These are phyloP conservation scores for Drosophila subquinaria DNA, from an alignment of 2,888 invertebrate species.

Conservation along the genomic window DNA sequence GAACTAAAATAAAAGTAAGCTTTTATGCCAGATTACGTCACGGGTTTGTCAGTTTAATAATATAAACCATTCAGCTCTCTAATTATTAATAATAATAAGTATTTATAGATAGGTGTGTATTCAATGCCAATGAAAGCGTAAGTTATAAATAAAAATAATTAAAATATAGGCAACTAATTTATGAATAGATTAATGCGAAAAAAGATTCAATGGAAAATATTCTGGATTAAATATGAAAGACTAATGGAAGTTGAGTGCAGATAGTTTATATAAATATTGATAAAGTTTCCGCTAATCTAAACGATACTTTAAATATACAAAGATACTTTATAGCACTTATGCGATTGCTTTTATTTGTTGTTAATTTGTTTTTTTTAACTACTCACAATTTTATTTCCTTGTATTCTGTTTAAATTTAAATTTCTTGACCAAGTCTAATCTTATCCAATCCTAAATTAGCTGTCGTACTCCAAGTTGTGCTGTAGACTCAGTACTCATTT, in stretches of 20 bases:
- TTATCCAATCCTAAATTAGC: conserved; percentile 26
- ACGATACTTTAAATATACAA: not conserved
- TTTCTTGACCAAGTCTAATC: conserved; percentile 24
- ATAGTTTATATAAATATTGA: not conserved
- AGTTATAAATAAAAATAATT: too few relatives aligned
- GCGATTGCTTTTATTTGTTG: not conserved
- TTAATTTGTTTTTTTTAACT: not conserved
- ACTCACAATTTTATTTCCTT: not conserved
- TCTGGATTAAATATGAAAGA: too few relatives aligned
- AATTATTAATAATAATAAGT: conserved; percentile 2
- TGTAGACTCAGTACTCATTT: conserved; percentile 11
- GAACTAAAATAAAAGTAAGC: conserved; percentile 8
- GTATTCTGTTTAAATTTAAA: conserved; percentile 5
- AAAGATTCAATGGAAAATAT: too few relatives aligned
- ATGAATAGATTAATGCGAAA: too few relatives aligned
- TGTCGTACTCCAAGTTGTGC: conserved; percentile 7
- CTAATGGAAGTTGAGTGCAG: not conserved
- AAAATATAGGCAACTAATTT: too few relatives aligned
- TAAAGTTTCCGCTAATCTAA: not conserved
- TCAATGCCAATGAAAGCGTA: not conserved
- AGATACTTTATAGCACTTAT: conserved; percentile 2
- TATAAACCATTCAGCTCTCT: conserved; percentile 1
- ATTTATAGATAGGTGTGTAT: not conserved
- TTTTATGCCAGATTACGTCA: conserved; percentile 19
- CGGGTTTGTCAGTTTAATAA: not conserved